These are phyloP conservation scores for Saxidomus purpurata DNA, from an alignment of 1,140 invertebrate species.

Conservation along the genomic window DNA sequence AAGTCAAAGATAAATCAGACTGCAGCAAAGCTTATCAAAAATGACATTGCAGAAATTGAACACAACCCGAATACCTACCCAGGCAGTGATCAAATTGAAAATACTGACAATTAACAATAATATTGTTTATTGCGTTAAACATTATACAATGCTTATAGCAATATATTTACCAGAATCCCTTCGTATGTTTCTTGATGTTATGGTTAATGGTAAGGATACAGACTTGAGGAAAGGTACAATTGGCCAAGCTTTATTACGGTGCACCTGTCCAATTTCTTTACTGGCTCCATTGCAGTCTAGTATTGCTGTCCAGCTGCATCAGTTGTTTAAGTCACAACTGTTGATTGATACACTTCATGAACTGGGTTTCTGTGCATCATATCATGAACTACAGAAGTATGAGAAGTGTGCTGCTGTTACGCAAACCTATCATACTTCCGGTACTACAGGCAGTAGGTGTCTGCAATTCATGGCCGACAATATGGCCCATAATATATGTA, in stretches of 20 bases:
- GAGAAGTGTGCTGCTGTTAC: conserved; percentile 68
- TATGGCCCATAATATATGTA: conserved; percentile 77
- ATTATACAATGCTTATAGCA: too few species aligned
- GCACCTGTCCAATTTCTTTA: neutral
- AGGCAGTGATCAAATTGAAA: neutral
- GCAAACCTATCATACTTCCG: conserved; percentile 29
- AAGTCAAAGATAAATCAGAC: conserved; percentile 38
- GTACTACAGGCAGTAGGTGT: conserved; percentile 33
- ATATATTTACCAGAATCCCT: conserved; percentile 46
- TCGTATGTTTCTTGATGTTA: conserved; percentile 11
- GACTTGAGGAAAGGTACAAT: conserved; percentile 45
- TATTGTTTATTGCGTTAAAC: too few species aligned
- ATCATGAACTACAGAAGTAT: conserved; percentile 59
- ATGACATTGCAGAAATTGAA: conserved; percentile 55
- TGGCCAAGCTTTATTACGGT: conserved; percentile 60
- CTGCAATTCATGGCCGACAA: conserved; percentile 75
- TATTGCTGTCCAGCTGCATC: conserved; percentile 15
- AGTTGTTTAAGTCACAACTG: conserved; percentile 59
- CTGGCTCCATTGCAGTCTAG: conserved; percentile 27
- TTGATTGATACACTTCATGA: conserved; percentile 62
- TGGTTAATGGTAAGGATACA: conserved; percentile 20
- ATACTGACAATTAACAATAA: conserved; percentile 13
- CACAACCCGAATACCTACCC: neutral
- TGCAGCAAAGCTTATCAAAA: conserved; percentile 61
- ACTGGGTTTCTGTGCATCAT: conserved; percentile 64